Percentiles rank a stretch among this genome's conserved stretches.
phyloP scores from a whole-genome alignment of 2,797 vertebrate species.

The Ctenosaura bakeri region DNA sequence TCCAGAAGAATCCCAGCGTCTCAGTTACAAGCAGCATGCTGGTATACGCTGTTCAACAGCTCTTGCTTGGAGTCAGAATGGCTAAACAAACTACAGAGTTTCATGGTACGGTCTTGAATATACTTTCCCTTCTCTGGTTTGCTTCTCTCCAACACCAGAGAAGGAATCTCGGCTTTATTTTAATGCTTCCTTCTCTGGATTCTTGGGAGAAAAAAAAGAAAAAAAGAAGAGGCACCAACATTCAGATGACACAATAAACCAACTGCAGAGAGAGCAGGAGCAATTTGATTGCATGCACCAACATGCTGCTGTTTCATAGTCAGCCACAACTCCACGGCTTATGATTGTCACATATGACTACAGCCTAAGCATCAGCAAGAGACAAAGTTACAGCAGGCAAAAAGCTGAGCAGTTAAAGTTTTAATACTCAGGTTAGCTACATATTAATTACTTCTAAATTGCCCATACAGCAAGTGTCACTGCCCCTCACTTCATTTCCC shows the following conservation, averaged over 20 bases:
- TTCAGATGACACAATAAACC: too few relatives aligned
- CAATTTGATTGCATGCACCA: not conserved
- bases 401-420: not conserved
- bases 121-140: not conserved
- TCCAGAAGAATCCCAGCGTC: too few relatives aligned
- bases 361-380: not conserved
- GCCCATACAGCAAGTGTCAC: not conserved
- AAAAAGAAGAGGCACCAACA: too few relatives aligned
- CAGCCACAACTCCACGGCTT: not conserved
- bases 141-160: not conserved
- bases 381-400: not conserved
- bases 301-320: not conserved
- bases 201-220: not conserved
- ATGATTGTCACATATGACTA: not conserved
- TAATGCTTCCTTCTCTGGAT: not conserved
- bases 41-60: not conserved
- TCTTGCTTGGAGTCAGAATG: not conserved
- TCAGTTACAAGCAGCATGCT: not conserved
- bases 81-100: not conserved
- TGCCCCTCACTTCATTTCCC: not conserved
- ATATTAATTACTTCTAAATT: not conserved
- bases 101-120: not conserved
- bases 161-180: not conserved
- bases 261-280: not conserved
- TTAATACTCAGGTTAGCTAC: not conserved